Conservation (phyloP, 2,113 vertebrate genomes). For the Gymnocephalus cernua region DNA sequence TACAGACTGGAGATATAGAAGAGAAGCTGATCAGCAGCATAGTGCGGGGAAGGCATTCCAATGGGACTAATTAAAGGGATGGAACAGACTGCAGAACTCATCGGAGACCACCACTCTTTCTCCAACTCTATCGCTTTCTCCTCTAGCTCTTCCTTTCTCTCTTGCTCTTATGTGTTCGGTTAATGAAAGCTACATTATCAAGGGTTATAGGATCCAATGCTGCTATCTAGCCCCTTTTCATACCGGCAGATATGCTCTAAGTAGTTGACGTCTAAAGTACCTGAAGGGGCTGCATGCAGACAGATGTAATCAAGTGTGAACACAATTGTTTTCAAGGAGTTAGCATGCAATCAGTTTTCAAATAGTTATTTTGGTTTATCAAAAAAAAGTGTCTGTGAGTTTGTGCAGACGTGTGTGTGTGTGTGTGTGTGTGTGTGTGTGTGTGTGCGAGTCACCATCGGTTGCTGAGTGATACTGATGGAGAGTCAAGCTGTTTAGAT, state of each 20-base stretch:
- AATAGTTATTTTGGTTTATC: constrained; percentile 27
- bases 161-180: constrained; percentile 47
- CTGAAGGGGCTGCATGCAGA: neutral
- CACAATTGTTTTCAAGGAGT: neutral
- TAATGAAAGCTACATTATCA: constrained; percentile 72
- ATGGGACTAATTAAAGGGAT: constrained; percentile 83
- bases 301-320: neutral
- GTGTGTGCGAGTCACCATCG: constrained; percentile 23
- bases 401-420: neutral
- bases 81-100: constrained; percentile 81
- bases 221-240: constrained; percentile 26
- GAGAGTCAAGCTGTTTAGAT: constrained; percentile 56
- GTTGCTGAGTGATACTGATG: constrained; percentile 55
- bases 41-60: constrained; percentile 74
- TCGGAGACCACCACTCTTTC: constrained; percentile 69
- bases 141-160: constrained; percentile 50
- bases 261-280: neutral
- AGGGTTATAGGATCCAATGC: constrained; percentile 48
- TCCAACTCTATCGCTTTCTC: constrained; percentile 49
- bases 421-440: no score
- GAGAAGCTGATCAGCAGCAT: constrained; percentile 75
- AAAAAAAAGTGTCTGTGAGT: neutral
- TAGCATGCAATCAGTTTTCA: neutral
- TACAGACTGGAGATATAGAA: constrained; percentile 59
- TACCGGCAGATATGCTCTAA: constrained; percentile 22